Evolutionary conservation across 2,797 vertebrate genomes (phyloP), one percentile per base, ranked within the genome.

Genomic region (Gymnopithys bicolor): DNA sequence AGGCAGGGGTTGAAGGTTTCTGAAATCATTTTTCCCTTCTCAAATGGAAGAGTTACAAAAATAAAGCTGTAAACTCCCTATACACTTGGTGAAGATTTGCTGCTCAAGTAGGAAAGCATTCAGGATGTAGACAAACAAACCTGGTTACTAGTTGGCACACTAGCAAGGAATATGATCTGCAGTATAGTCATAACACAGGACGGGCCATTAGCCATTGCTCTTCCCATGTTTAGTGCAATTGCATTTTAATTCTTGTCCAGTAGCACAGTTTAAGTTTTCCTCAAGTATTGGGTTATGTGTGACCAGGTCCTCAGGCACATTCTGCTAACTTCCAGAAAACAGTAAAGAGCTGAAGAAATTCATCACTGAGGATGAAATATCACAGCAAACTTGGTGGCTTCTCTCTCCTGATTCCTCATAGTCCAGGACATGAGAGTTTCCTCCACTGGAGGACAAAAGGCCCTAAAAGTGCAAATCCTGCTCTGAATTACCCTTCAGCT

Each of bases 1-100:
- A 17, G 9, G 17, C 0, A 3, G 9, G 2, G 1, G 30, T 37
- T 22, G 11, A 49, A 37, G 5, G 63, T 52, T 64, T 52, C 25
- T 2, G 4, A 69, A 87, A 80, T 7, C 0, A 5, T 51, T 74
- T 91, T 70, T 63, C 4, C 4, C 24, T 70, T 19, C 5, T 28
- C 10, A 19, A 28, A 69, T 5, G 6, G 4, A 83, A 48, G 10
- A 21, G 15, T 16, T 11, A 10, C 45, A 25, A 59, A 10, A 1
- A 21, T 0, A 0, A 51, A 76, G 24, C 13, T 58, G 32, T 28
- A 22, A 76, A 68, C 7, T 43, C 37, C 19, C 45, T 25, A 14
- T 13, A 41, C 3, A 8, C 19, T 63, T 5, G 1, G 15, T 43
- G 56, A 16, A 59, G 15, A 30, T 33, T 48, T 48, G 24, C 23